phyloP scores from a whole-genome alignment of 2,797 vertebrate genomes.

The Oreonectes daqikongensis region DNA sequence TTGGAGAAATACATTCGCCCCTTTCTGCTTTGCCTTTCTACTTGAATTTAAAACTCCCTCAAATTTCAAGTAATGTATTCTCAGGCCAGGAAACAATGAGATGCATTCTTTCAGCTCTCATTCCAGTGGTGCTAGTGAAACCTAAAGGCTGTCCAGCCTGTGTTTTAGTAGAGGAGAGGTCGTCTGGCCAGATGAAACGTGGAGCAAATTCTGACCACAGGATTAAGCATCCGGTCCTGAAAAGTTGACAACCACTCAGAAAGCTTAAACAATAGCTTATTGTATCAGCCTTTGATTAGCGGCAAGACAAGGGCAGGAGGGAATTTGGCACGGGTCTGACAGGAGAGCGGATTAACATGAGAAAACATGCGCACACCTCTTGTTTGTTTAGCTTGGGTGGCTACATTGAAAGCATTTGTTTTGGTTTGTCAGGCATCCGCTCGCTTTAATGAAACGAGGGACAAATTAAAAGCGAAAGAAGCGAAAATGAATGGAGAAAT shows the following conservation, averaged over 20 bases:
- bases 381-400: conserved; percentile 80
- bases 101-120: conserved; percentile 61
- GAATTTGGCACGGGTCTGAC: not conserved
- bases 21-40: conserved; percentile 41
- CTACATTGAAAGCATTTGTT: conserved; percentile 84
- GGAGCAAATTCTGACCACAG: conserved; percentile 65
- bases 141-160: conserved; percentile 31
- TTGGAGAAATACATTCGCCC: conserved; percentile 35
- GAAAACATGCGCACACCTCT: conserved; percentile 60
- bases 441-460: conserved; percentile 75
- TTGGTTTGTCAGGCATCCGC: conserved; percentile 63
- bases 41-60: conserved; percentile 53
- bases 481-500: conserved; percentile 50
- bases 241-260: conserved; percentile 66
- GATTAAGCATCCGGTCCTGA: conserved; percentile 65
- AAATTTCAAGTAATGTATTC: conserved; percentile 62
- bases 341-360: conserved; percentile 66
- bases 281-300: conserved; percentile 72
- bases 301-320: conserved; percentile 14
- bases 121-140: conserved; percentile 53
- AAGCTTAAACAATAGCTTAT: conserved; percentile 70
- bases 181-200: conserved; percentile 58
- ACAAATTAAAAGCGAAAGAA: conserved; percentile 68
- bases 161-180: conserved; percentile 31
- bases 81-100: conserved; percentile 73